These are phyloP conservation scores for Myiothlypis chrysogaster DNA, from an alignment of 2,797 vertebrate species.

Conservation along the genomic window DNA sequence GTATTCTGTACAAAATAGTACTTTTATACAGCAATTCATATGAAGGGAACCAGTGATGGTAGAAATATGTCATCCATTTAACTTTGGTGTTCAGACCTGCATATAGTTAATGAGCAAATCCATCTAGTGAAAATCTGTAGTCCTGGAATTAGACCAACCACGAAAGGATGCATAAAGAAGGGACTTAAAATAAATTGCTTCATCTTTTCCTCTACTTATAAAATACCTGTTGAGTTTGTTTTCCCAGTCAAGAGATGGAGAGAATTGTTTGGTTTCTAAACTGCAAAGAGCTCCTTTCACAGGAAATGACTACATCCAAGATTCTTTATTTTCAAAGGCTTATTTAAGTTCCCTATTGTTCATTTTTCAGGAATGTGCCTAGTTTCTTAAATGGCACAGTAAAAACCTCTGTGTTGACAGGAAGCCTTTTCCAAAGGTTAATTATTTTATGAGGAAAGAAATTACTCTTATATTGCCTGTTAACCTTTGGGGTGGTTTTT, in stretches of 20 bases:
- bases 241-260: neutral
- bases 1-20: neutral
- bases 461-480: conserved; percentile 59
- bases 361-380: conserved; percentile 54
- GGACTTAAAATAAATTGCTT: neutral
- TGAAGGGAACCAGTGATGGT: neutral
- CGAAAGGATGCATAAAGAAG: neutral
- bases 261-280: neutral
- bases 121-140: neutral
- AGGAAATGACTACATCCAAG: neutral
- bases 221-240: neutral
- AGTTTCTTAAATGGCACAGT: conserved; percentile 43
- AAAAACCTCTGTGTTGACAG: conserved; percentile 54
- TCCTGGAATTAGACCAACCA: neutral
- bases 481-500: conserved; percentile 52
- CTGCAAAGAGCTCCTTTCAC: neutral
- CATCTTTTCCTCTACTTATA: neutral
- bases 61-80: neutral
- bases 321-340: conserved; percentile 4
- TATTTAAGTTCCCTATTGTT: conserved; percentile 37
- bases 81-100: neutral
- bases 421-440: conserved; percentile 71
- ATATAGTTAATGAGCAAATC: neutral
- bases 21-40: neutral
- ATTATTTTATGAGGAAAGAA: conserved; percentile 71